phyloP scores from a whole-genome alignment of 2,113 vertebrate species.

The Irena cyanogastra region DNA sequence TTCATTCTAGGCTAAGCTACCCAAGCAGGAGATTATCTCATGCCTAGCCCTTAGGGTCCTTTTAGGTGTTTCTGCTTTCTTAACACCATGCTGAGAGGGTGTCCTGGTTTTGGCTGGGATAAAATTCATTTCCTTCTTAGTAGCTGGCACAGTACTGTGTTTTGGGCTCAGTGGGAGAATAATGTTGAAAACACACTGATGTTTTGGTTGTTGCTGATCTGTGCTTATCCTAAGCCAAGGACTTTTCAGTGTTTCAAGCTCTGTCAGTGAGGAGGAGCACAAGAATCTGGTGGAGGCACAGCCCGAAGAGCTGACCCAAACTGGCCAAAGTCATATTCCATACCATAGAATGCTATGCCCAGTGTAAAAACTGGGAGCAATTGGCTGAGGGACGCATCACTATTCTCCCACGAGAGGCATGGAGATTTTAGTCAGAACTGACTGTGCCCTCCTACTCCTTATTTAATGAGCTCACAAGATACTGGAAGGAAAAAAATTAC shows the following conservation, averaged over 20 bases:
- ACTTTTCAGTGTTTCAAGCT: neutral
- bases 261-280: neutral
- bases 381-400: neutral
- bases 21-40: neutral
- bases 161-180: neutral
- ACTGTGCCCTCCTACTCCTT: neutral
- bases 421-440: neutral
- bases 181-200: neutral
- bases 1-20: neutral
- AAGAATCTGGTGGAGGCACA: neutral
- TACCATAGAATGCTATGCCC: too few relatives aligned
- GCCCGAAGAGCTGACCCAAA: neutral
- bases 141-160: accelerated
- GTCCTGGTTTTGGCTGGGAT: neutral
- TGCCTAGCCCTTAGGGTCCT: neutral
- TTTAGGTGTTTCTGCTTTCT: neutral
- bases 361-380: neutral
- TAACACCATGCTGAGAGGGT: neutral
- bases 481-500: neutral
- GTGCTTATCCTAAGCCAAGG: neutral
- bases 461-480: neutral
- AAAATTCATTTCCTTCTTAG: neutral
- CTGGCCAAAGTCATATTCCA: neutral
- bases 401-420: accelerated
- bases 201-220: neutral